Evolutionary conservation across 2,113 vertebrate genomes (phyloP), one percentile per base, ranked within the genome.

Genomic region (Heliornis fulica): DNA sequence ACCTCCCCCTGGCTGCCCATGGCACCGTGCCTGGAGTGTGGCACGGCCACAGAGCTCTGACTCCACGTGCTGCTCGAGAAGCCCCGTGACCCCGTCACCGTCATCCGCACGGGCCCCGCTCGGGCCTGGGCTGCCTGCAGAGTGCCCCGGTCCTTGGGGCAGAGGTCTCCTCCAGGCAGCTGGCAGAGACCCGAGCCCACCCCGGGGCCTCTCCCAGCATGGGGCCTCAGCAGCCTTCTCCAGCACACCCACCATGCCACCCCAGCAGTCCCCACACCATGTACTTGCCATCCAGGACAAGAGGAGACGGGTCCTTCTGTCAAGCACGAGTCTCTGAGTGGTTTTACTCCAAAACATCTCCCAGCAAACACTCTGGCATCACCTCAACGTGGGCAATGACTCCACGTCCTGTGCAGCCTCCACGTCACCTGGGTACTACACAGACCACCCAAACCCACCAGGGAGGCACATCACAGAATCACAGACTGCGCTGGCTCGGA

Each of bases 41-140:
- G 59, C 68, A 12, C 34, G 5, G 21, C 34, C 1, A 1, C 43
- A 5, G 45, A 60, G 46, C 0, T n/a, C n/a, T n/a, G n/a, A 3
- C 7, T 21, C 68, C 78, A n/a, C 3, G 7, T 13, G 41, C 12
- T 19, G 16, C 86, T 26, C 10, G 43, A 38, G 69, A 15, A n/a
- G 59, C 43, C 8, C 26, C 77, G 15, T 0, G 2, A 26, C 26
- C 25, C 20, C 10, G 21, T 9, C 68, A 18, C 34, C 20, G 1
- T 38, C 40, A 34, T 9, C 65, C 17, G 31, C 50, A 26, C 1
- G 8, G 54, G 4, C 40, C 31, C 7, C 0, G 23, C 79, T 15
- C 5, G n/a, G 31, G 17, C 38, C 29, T 4, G 23, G 4, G 29
- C 29, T 21, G 28, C 53, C 46, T 4, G 6, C 70, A 34, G n/a